Base-by-base conservation (phyloP, 2,113 vertebrate genomes). In the Lepus europaeus region DNA sequence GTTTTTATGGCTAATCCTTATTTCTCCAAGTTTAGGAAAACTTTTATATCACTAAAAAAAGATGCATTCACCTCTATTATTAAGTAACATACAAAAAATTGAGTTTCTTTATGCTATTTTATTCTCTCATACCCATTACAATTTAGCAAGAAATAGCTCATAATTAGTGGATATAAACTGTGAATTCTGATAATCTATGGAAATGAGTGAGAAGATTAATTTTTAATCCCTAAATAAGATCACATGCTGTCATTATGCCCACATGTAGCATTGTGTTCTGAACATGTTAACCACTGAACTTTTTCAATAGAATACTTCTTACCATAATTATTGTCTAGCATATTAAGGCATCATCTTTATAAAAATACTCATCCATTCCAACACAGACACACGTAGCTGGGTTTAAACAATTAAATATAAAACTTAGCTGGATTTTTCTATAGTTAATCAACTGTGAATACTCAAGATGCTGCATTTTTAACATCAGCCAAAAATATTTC, bases 301-400 rank as follows among this genome's bases (percentile, higher is more conserved):
- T 68, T 94, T 78, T 69, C 63, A 56, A 94, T 36, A 73, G 2
- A 87, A 92, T 84, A 92, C 68, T 68, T 16, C 49, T 25, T 80
- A 66, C 64, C 13, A 70, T 80, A 80, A 94, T 11, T 88, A 63
- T 79, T 90, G 36, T 92, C 87, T 96, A 95, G 61, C 70, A 95
- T 93, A 95, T 1, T 22, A 27, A 87, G 36, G 4, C 56, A 93
- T 45, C 17, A 29, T 36, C 20, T 53, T 94, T 25, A 94, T 56
- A 59, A 76, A 96, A 87, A 81, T 27, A 92, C 6, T 11, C 83
- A 33, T 1, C 53, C 0, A 31, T 83, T 94, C n/a, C 53, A 80
- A 93, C n/a, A 82, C 74, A 96, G 27, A 77, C 39, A 87, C 23
- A 22, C 31, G 1, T 79, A 87, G 0, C 10, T 88, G 63, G 89